Conservation (phyloP, 2,113 vertebrate species). For the Gadus macrocephalus region DNA sequence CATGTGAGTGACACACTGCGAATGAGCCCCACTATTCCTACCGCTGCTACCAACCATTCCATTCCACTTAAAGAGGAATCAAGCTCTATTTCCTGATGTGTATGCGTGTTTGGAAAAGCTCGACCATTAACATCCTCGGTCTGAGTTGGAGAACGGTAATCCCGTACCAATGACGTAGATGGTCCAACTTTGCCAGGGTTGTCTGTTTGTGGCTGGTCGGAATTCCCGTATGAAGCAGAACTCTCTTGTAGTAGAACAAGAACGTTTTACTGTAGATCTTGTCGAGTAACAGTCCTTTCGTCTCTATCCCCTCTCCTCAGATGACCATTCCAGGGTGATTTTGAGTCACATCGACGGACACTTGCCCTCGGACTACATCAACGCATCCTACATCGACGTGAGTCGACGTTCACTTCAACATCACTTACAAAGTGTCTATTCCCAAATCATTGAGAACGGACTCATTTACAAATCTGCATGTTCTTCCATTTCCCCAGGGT, state of each 20-base stretch:
- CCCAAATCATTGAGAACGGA: not conserved
- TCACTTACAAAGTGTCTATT: not conserved
- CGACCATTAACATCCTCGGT: too few relatives aligned
- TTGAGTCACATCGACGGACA: constrained; percentile 77
- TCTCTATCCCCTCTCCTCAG: constrained; percentile 58
- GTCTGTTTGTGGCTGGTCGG: constrained; percentile 14
- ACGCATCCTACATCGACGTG: constrained; percentile 92
- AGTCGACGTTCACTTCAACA: constrained; percentile 46
- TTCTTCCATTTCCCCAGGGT: constrained; percentile 37
- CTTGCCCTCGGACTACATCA: constrained; percentile 86
- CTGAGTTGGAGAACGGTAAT: not conserved
- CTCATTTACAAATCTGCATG: not conserved
- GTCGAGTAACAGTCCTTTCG: not conserved
- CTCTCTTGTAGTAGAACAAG: constrained; percentile 14
- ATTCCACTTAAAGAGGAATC: too few relatives aligned
- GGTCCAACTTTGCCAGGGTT: not conserved
- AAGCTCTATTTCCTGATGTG: too few relatives aligned
- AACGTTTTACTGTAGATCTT: not conserved
- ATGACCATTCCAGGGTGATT: constrained; percentile 86
- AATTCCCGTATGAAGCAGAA: constrained; percentile 25
- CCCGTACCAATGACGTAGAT: not conserved
- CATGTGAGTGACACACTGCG: constrained; percentile 77
- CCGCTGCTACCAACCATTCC: too few relatives aligned
- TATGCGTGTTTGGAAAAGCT: not conserved
- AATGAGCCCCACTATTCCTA: not conserved